These are phyloP conservation scores for Netelia fuscicornis DNA, from an alignment of 2,888 invertebrate species.

Conservation along the genomic window DNA sequence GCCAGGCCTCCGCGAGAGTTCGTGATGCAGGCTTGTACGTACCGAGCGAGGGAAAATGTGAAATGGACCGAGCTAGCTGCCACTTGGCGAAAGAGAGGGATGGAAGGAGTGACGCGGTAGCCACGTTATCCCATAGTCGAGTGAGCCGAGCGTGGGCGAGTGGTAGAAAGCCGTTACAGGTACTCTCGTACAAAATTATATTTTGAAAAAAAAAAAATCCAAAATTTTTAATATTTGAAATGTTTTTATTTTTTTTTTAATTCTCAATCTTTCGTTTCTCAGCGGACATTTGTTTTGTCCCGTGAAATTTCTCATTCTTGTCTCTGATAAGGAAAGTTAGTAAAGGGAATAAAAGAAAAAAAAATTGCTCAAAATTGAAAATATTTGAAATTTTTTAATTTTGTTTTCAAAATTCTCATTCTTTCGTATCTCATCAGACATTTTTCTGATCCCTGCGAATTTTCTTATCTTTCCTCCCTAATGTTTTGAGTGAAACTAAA, in stretches of 20 bases:
- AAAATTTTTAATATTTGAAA: background rate
- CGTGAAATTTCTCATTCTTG: background rate
- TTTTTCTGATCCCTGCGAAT: too few species aligned
- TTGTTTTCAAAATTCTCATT: too few species aligned
- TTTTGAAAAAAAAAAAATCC: background rate
- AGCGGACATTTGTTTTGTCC: background rate
- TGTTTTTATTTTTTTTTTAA: too few species aligned
- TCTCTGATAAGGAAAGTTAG: too few species aligned
- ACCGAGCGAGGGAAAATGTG: conserved; percentile 63
- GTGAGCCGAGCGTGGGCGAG: conserved; percentile 53
- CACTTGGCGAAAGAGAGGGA: conserved; percentile 30
- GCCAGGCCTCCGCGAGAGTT: conserved; percentile 36
- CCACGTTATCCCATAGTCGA: conserved; percentile 47
- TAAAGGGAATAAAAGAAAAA: too few species aligned
- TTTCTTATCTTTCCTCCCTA: too few species aligned
- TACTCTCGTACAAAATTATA: conserved; percentile 19
- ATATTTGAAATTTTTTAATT: too few species aligned
- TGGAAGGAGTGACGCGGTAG: conserved; percentile 36
- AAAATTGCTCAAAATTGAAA: too few species aligned
- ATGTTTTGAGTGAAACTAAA: too few species aligned
- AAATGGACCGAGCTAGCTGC: conserved; percentile 62
- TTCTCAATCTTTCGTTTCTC: background rate
- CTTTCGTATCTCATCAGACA: too few species aligned
- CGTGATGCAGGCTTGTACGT: conserved; percentile 31
- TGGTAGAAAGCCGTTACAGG: conserved; percentile 51